phyloP scores from a whole-genome alignment of 2,888 invertebrate genomes.

The Neoaliturus tenellus region DNA sequence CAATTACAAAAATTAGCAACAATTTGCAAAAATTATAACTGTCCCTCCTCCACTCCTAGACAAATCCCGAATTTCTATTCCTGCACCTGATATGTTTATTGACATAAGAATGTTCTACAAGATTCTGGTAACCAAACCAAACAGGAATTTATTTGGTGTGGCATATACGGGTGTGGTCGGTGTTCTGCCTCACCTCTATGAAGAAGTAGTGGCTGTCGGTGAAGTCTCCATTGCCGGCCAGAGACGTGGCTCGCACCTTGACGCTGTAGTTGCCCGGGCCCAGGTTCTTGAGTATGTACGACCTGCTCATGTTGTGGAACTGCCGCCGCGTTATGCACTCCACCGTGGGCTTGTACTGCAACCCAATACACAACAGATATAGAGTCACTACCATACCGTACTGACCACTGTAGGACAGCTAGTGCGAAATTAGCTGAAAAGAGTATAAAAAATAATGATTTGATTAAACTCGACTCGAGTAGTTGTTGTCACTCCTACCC shows the following conservation, averaged over 20 bases:
- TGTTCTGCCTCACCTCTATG: constrained; percentile 79
- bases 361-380: too few relatives aligned
- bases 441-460: too few relatives aligned
- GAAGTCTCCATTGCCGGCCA: constrained; percentile 83
- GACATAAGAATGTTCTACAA: not conserved
- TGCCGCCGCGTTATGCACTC: constrained; percentile 83
- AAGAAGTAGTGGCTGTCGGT: constrained; percentile 77
- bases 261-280: constrained; percentile 90
- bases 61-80: not conserved
- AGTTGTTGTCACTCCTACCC: too few relatives aligned
- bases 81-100: not conserved
- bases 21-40: too few relatives aligned
- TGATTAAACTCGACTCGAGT: too few relatives aligned
- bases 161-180: too few relatives aligned
- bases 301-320: constrained; percentile 74
- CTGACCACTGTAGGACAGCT: too few relatives aligned
- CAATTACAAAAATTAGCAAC: too few relatives aligned
- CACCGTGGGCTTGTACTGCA: constrained; percentile 75
- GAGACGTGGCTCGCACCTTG: constrained; percentile 84
- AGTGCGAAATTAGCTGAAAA: too few relatives aligned
- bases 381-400: too few relatives aligned
- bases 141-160: not conserved
- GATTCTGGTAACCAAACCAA: not conserved
- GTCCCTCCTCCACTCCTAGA: not conserved
- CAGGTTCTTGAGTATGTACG: constrained; percentile 76